phyloP scores from a whole-genome alignment of 2,113 vertebrate genomes.

The Gallinago jamesoni region DNA sequence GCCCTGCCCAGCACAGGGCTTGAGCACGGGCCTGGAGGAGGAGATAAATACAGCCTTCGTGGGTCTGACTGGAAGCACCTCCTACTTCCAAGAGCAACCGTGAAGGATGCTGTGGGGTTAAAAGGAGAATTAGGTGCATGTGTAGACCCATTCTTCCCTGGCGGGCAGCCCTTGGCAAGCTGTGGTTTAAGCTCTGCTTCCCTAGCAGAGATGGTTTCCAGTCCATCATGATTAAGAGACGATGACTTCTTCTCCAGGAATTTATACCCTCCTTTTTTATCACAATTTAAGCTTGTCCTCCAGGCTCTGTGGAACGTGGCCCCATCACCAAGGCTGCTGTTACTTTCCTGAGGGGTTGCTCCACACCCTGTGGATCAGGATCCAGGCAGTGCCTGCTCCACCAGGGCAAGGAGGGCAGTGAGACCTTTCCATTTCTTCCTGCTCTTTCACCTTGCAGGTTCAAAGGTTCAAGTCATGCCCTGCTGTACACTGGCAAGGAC shows the following conservation, averaged over 20 bases:
- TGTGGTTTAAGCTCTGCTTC: neutral
- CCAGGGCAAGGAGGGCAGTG: accelerated
- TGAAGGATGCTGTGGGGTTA: neutral
- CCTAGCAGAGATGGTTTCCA: neutral
- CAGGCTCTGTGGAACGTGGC: neutral
- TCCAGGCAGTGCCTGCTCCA: neutral
- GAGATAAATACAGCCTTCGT: neutral
- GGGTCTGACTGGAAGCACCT: neutral
- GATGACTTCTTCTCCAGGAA: neutral
- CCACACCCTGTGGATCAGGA: neutral
- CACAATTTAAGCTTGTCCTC: neutral
- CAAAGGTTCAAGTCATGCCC: neutral
- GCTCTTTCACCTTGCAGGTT: neutral
- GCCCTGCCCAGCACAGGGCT: neutral
- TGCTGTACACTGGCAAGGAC: neutral
- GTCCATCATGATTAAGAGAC: neutral
- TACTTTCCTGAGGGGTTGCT: neutral
- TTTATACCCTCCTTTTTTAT: neutral
- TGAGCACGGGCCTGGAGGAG: neutral
- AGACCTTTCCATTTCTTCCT: neutral
- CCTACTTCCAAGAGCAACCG: neutral
- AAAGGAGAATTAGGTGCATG: neutral
- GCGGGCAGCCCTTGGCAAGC: neutral
- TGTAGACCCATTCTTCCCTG: neutral
- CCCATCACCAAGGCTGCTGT: neutral